Conservation (phyloP, 2,797 vertebrate genomes). For the Melanotaenia parkinsoni region DNA sequence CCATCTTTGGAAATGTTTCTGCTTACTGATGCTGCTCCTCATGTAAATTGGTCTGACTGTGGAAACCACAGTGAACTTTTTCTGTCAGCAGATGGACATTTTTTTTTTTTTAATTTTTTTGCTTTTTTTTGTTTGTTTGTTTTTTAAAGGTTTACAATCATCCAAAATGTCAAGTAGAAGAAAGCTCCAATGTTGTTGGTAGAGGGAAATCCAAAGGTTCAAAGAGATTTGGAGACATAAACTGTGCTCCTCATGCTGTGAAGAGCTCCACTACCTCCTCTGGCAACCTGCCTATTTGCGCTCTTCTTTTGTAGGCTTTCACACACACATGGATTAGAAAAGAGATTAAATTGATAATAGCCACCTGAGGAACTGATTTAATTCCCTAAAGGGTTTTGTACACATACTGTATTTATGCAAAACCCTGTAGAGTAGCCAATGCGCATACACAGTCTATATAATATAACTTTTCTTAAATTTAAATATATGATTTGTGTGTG, state of each 20-base stretch:
- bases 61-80: not conserved
- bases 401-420: not conserved
- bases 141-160: conserved; percentile 60
- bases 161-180: conserved; percentile 79
- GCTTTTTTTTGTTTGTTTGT: no score
- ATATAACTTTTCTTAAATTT: not conserved
- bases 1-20: conserved; percentile 11
- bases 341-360: conserved; percentile 59
- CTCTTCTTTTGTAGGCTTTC: conserved; percentile 76
- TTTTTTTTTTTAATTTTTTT: not conserved
- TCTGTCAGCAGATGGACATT: not conserved
- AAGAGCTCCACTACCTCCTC: conserved; percentile 26
- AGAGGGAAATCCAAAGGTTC: conserved; percentile 87
- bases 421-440: not conserved
- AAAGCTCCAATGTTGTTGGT: conserved; percentile 83
- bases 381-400: not conserved
- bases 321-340: conserved; percentile 68
- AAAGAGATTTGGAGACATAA: conserved; percentile 55
- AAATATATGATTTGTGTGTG: not conserved
- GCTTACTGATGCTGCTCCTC: not conserved
- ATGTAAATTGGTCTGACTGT: not conserved
- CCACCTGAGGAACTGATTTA: conserved; percentile 69
- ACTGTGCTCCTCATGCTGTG: not conserved
- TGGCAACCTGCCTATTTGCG: conserved; percentile 14
- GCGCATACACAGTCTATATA: not conserved